Conservation (phyloP, 2,113 vertebrate species). For the Trichechus manatus region DNA sequence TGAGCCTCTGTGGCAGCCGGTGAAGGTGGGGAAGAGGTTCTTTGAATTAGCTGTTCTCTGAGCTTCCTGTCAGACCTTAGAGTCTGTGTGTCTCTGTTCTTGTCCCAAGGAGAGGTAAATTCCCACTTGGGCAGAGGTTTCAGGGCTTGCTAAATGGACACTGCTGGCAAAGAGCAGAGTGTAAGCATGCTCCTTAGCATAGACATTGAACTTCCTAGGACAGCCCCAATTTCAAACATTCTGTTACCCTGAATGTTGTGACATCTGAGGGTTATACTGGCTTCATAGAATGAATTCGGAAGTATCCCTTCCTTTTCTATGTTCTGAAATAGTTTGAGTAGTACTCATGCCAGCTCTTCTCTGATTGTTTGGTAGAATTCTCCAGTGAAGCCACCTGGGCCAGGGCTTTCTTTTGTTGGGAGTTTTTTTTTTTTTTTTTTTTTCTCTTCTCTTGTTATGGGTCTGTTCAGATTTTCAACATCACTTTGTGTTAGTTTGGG, state of each 20-base stretch:
- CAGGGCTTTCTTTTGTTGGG: no score
- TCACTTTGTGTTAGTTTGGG: no score
- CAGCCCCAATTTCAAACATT: not conserved
- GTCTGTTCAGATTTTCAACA: no score
- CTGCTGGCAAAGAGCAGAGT: conserved; percentile 20
- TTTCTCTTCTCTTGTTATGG: no score
- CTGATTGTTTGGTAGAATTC: no score
- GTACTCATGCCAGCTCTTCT: no score
- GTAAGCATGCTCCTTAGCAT: not conserved
- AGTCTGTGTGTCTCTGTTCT: not conserved
- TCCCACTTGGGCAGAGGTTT: not conserved
- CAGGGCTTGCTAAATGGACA: not conserved
- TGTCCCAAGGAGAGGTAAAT: not conserved
- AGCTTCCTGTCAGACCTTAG: not conserved
- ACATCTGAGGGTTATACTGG: no score
- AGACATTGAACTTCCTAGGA: conserved; percentile 10
- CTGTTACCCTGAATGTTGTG: not conserved
- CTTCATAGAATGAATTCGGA: no score
- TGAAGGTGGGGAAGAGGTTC: not conserved
- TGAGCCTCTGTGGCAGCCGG: not conserved
- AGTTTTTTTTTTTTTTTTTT: no score
- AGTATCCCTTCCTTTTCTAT: no score
- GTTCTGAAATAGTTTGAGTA: no score
- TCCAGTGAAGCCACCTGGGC: no score
- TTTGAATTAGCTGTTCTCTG: not conserved